Evolutionary conservation across 92 coral and sea anemone genomes (phyloP).

Genomic region (Palythoa heliodiscus): DNA sequence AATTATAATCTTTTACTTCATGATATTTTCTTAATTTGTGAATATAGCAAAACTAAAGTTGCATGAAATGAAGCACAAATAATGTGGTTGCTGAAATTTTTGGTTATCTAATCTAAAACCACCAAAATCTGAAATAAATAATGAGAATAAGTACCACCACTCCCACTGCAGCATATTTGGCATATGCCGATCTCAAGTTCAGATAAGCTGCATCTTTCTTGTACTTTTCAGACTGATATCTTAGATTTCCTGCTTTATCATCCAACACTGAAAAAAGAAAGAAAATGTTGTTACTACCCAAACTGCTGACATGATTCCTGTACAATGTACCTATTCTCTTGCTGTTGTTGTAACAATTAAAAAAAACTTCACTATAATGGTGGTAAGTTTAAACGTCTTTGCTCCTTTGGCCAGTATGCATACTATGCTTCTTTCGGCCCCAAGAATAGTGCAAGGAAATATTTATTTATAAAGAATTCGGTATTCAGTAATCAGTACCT

Average conservation of each 20-base stretch:
- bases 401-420: no score
- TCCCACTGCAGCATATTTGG: conserved; percentile 97
- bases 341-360: no score
- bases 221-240: conserved; percentile 96
- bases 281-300: not conserved
- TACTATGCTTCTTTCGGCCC: no score
- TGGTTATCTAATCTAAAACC: conserved; percentile 60
- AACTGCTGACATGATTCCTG: not conserved
- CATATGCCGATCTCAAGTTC: conserved; percentile 93
- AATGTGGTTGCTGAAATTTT: not conserved
- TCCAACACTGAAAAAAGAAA: conserved; percentile 75
- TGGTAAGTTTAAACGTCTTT: no score
- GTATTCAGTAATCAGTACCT: no score
- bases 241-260: conserved; percentile 98
- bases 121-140: conserved; percentile 96
- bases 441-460: no score
- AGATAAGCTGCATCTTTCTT: conserved; percentile 98
- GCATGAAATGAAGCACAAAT: not conserved
- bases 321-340: no score
- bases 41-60: no score
- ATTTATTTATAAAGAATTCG: no score
- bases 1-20: no score
- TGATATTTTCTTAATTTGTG: no score
- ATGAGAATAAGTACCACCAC: conserved; percentile 82
- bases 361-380: no score